phyloP scores from a whole-genome alignment of 2,888 invertebrate genomes.

The Venusia cambrica region DNA sequence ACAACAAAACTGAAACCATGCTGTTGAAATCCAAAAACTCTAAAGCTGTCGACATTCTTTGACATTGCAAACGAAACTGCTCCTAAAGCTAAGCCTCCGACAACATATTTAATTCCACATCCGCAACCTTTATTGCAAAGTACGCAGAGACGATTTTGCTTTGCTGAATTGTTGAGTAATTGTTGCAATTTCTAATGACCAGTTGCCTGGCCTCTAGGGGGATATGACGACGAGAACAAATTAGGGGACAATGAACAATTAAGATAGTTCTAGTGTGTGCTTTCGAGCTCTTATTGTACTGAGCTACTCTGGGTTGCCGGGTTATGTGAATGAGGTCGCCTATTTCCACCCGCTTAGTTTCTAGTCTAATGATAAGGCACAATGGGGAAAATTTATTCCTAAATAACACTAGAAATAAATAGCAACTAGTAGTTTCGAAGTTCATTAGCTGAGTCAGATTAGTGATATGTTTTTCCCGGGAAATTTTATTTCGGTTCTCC shows the following conservation, averaged over 20 bases:
- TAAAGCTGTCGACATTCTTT: constrained; percentile 19
- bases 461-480: too few relatives aligned
- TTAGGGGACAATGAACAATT: constrained; percentile 53
- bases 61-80: constrained; percentile 27
- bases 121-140: background rate
- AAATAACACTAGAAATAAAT: too few relatives aligned
- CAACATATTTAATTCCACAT: constrained; percentile 1
- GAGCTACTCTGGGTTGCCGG: constrained; percentile 13
- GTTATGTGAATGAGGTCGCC: too few relatives aligned
- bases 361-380: too few relatives aligned
- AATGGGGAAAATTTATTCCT: too few relatives aligned
- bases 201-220: constrained; percentile 36
- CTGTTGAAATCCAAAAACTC: background rate
- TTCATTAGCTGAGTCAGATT: too few relatives aligned
- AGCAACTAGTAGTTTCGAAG: too few relatives aligned
- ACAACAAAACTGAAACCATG: constrained; percentile 7
- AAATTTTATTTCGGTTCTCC: too few relatives aligned
- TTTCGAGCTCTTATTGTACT: constrained; percentile 34
- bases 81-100: constrained; percentile 37
- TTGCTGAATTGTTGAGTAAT: constrained; percentile 1
- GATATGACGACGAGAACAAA: constrained; percentile 49
- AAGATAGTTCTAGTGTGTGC: constrained; percentile 36
- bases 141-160: constrained; percentile 17
- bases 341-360: too few relatives aligned
- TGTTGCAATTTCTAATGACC: constrained; percentile 35